Evolutionary conservation across 2,888 invertebrate genomes (phyloP).

Genomic region (Ichneumoninae sp.): DNA sequence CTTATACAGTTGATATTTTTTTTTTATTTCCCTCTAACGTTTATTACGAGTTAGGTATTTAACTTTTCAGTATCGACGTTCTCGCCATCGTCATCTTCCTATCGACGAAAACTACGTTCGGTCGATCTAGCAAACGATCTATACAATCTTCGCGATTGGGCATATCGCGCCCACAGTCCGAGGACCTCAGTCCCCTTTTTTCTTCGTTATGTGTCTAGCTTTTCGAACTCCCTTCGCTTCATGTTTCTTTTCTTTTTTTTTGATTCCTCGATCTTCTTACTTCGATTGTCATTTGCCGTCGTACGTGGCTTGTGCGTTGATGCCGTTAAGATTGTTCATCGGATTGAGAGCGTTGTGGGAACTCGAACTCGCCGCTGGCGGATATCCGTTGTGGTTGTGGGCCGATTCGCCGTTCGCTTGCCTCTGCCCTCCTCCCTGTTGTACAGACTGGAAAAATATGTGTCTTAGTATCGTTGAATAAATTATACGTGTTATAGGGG

Average conservation of each 20-base stretch:
- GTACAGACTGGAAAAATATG: slow-evolving; percentile 75
- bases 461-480: background rate
- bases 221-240: slow-evolving; percentile 41
- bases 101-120: slow-evolving; percentile 19
- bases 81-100: slow-evolving; percentile 28
- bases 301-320: slow-evolving; percentile 81
- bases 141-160: slow-evolving; percentile 27
- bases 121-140: slow-evolving; percentile 26
- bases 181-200: slow-evolving; percentile 4
- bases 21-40: slow-evolving; percentile 39
- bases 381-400: slow-evolving; percentile 83
- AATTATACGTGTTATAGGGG: slow-evolving; percentile 1
- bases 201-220: slow-evolving; percentile 30
- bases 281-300: slow-evolving; percentile 83
- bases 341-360: slow-evolving; percentile 80
- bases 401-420: slow-evolving; percentile 81
- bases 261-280: slow-evolving; percentile 70
- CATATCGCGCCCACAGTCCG: slow-evolving; percentile 5
- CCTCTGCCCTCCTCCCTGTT: slow-evolving; percentile 77
- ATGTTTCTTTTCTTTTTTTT: slow-evolving; percentile 32
- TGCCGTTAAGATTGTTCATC: slow-evolving; percentile 83
- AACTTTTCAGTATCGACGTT: slow-evolving; percentile 35
- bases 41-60: slow-evolving; percentile 46
- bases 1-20: slow-evolving; percentile 16
- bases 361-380: slow-evolving; percentile 78